Conservation (phyloP, 2,113 vertebrate species). For the Recurvirostra avosetta region DNA sequence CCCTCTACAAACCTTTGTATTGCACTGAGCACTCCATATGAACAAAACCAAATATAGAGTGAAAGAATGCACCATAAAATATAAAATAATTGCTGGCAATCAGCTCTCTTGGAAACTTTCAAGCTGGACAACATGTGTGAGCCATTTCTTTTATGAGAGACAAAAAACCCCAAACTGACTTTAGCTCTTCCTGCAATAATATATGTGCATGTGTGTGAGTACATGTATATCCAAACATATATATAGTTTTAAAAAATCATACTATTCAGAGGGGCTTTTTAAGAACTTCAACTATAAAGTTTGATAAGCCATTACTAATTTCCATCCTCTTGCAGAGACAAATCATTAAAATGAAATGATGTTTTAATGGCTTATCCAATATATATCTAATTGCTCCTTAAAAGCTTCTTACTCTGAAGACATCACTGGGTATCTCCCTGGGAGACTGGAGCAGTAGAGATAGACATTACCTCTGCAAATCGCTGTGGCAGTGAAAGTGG, state of each 20-base stretch:
- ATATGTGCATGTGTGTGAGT: background rate
- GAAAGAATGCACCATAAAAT: constrained; percentile 21
- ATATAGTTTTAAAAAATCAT: background rate
- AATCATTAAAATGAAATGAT: constrained; percentile 67
- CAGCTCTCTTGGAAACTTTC: background rate
- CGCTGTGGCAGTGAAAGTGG: background rate
- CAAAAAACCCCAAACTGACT: background rate
- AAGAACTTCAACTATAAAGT: constrained; percentile 48
- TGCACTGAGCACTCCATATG: constrained; percentile 19
- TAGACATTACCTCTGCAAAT: background rate
- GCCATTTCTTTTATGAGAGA: background rate
- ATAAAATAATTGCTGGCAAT: constrained; percentile 35
- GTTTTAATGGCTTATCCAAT: constrained; percentile 59
- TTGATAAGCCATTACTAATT: constrained; percentile 70
- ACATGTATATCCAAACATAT: too few relatives aligned
- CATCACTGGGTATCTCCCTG: background rate
- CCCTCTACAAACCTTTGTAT: constrained; percentile 42
- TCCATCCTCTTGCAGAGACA: constrained; percentile 56
- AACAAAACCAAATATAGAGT: constrained; percentile 1
- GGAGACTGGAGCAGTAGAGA: background rate
- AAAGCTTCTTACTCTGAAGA: constrained; percentile 42
- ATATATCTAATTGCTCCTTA: constrained; percentile 52
- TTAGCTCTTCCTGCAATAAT: constrained; percentile 21
- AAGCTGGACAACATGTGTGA: background rate
- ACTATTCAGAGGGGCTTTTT: background rate